Percentiles rank a stretch among this genome's conserved stretches.
phyloP scores from a whole-genome alignment of 1,140 invertebrate species.

The Solenopsis fugax region DNA sequence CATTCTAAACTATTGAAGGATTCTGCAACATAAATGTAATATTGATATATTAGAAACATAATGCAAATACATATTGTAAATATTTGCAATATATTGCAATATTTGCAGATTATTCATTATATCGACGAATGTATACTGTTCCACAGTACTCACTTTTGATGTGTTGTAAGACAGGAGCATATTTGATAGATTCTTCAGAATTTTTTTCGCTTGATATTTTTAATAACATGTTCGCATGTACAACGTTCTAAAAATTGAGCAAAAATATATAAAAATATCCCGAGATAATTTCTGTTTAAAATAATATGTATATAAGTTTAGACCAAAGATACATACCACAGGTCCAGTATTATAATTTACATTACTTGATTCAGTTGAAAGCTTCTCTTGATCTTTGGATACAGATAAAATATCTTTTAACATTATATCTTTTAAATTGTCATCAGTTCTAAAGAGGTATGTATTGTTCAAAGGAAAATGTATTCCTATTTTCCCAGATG shows the following conservation, averaged over 20 bases:
- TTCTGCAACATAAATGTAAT: conserved; percentile 81
- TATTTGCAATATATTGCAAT: neutral
- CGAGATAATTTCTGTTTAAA: neutral
- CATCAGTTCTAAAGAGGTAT: conserved; percentile 88
- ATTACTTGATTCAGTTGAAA: conserved; percentile 85
- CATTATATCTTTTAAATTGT: conserved; percentile 86
- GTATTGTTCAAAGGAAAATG: conserved; percentile 88
- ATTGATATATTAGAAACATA: conserved; percentile 59
- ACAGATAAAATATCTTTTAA: conserved; percentile 88
- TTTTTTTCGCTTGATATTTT: conserved; percentile 83
- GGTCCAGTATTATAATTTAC: conserved; percentile 83
- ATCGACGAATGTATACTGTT: conserved; percentile 41
- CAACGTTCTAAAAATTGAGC: conserved; percentile 79
- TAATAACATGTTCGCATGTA: conserved; percentile 85
- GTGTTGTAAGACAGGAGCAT: conserved; percentile 86
- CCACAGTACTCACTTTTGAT: conserved; percentile 83
- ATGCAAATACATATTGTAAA: conserved; percentile 4
- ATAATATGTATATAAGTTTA: neutral
- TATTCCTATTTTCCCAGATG: conserved; percentile 89
- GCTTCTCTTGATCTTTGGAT: conserved; percentile 77
- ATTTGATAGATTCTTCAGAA: conserved; percentile 79
- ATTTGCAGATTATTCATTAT: conserved; percentile 30
- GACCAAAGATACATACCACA: conserved; percentile 78
- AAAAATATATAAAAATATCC: conserved; percentile 38
- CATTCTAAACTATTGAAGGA: conserved; percentile 86